These are phyloP conservation scores for Eupithecia tripunctaria DNA, from an alignment of 2,888 invertebrate genomes.

Conservation along the genomic window DNA sequence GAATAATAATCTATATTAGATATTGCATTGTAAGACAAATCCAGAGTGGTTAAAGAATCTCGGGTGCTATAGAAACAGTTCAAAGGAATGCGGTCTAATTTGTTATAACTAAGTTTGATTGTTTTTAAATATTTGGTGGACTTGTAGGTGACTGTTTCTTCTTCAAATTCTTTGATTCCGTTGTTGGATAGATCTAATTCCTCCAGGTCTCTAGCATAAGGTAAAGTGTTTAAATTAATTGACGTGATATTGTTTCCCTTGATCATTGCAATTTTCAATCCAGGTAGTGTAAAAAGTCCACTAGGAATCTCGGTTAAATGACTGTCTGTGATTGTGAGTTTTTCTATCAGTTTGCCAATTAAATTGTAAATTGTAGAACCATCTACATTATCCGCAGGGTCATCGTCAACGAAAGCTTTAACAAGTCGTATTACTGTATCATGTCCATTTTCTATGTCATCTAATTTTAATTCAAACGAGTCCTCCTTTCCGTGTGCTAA, in stretches of 20 bases:
- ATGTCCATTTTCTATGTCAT: not conserved
- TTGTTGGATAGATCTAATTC: constrained; percentile 16
- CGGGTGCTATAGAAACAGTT: constrained; percentile 19
- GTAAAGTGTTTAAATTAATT: constrained; percentile 24
- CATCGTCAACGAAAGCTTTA: not conserved
- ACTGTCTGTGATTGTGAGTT: constrained; percentile 8
- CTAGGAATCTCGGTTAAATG: constrained; percentile 13
- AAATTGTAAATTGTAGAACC: not conserved
- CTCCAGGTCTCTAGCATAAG: not conserved
- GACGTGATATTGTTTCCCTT: constrained; percentile 15
- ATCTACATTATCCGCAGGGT: not conserved
- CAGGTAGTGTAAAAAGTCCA: constrained; percentile 4
- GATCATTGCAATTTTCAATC: not conserved
- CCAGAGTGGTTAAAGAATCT: constrained; percentile 20
- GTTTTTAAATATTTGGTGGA: constrained; percentile 11
- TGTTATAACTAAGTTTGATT: constrained; percentile 23
- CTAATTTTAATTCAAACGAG: not conserved
- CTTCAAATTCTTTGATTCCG: constrained; percentile 20
- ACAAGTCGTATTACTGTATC: not conserved
- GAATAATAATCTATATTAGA: constrained; percentile 18
- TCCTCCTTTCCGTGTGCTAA: not conserved
- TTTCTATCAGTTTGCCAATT: not conserved
- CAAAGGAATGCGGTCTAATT: constrained; percentile 8
- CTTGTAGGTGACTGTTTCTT: not conserved
- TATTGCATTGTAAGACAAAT: constrained; percentile 28